Conservation (phyloP, 2,113 vertebrate genomes). For the Labeo rohita region DNA sequence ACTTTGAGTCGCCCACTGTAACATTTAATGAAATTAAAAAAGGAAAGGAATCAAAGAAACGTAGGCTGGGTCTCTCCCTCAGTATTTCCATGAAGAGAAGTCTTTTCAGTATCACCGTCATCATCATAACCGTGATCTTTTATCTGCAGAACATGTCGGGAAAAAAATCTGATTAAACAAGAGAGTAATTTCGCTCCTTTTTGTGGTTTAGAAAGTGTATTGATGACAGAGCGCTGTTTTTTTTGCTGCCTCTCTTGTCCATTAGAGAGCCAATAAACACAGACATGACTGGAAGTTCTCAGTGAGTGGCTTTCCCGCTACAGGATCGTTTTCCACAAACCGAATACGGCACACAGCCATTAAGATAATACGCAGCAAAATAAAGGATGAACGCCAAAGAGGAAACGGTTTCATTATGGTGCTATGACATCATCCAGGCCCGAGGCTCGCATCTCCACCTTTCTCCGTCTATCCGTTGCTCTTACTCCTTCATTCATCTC, state of each 20-base stretch:
- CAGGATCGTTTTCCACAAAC: constrained; percentile 16
- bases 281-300: constrained; percentile 35
- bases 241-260: constrained; percentile 16
- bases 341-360: constrained; percentile 16
- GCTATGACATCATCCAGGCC: constrained; percentile 60
- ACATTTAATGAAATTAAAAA: constrained; percentile 58
- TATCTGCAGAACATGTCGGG: constrained; percentile 14
- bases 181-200: constrained; percentile 12
- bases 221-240: constrained; percentile 23
- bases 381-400: background rate
- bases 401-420: background rate
- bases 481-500: constrained; percentile 10
- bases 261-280: constrained; percentile 37
- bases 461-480: constrained; percentile 6
- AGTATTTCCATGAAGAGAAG: constrained; percentile 73
- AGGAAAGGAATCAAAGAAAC: constrained; percentile 62
- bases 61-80: constrained; percentile 69
- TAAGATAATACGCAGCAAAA: background rate
- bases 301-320: constrained; percentile 18
- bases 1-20: constrained; percentile 70
- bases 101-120: background rate
- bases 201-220: constrained; percentile 8
- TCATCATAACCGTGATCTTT: background rate
- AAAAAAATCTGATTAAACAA: constrained; percentile 16
- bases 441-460: constrained; percentile 3